Conservation (phyloP, 1,140 invertebrate genomes). For the Andricus grossulariae region DNA sequence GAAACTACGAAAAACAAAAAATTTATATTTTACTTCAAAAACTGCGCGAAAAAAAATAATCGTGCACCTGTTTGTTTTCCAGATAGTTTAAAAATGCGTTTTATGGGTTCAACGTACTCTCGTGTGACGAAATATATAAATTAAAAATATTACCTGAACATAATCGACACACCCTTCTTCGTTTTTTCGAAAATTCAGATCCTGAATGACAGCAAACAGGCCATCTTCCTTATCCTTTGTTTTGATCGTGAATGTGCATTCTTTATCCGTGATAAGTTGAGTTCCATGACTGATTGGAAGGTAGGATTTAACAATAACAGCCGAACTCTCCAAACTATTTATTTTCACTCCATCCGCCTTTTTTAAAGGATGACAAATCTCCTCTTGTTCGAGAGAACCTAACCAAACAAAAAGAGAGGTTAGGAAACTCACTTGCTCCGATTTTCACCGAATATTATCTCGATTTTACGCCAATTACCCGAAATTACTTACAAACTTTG, state of each 20-base stretch:
- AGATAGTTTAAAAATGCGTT: too few species aligned
- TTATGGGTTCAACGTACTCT: too few species aligned
- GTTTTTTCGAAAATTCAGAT: conserved; percentile 59
- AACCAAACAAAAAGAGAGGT: background rate
- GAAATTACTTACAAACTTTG: conserved; percentile 16
- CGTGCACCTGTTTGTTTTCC: too few species aligned
- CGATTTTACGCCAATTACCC: background rate
- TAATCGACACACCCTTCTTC: conserved; percentile 62
- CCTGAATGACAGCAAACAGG: conserved; percentile 66
- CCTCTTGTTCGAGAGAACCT: conserved; percentile 12
- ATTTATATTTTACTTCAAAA: too few species aligned
- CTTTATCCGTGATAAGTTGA: background rate
- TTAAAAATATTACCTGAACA: conserved; percentile 52
- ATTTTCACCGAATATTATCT: background rate
- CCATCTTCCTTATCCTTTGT: conserved; percentile 47
- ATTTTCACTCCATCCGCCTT: conserved; percentile 17
- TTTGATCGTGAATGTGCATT: conserved; percentile 59
- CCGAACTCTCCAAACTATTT: conserved; percentile 9
- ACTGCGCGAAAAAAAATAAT: too few species aligned
- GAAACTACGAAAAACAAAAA: too few species aligned
- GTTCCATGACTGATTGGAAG: conserved; percentile 2
- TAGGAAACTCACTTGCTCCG: background rate
- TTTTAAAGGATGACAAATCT: conserved; percentile 50
- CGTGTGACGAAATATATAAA: background rate
- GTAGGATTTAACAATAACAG: background rate